Base-by-base conservation (phyloP, 1,140 invertebrate genomes). In the Ladona fulva region DNA sequence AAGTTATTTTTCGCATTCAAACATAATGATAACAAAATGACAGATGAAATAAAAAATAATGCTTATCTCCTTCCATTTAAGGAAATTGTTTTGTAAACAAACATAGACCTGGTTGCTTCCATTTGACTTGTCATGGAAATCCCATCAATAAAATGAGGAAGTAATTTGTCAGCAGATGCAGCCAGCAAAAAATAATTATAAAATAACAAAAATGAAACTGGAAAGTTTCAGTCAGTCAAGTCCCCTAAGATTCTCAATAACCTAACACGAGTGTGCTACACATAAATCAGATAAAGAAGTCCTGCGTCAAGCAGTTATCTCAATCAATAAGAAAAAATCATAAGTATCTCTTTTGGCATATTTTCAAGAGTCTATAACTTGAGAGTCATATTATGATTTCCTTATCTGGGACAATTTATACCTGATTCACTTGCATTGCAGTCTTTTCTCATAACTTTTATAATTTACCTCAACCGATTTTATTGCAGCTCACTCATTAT, bases 401-500 rank as follows among this genome's bases (percentile, higher is more conserved):
- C 25, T 24, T 74, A 25, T 74, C 25, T 74, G 11, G 25, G 29
- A 37, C 29, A 37, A 5, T 37, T 1, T 37, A 37, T 37, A 37
- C 29, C 29, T 37, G 29, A 24, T 42, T 16, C 24, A 16, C 37
- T 37, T 76, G n/a, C 76, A 22, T 76, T 76, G 24, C 14, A 75
- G 74, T 25, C 24, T 75, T 24, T 25, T 25, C 24, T 73, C 66
- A 5, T 25, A 25, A 24, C 74, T 25, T 24, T 24, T 25, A 10
- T 25, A 25, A 75, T 24, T 25, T 25, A 76, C 37, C 29, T 76
- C 75, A 66, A 77, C 19, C 16, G 24, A 59, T 19, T 24, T 42
- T 77, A 66, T 25, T 25, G 25, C 77, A 73, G 25, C 25, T 11
- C 59, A 59, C 25, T 77, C 19, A 25, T 74, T 77, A 73, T 77